Conservation (phyloP, 1,140 invertebrate genomes). For the Carcinoscorpius rotundicauda region DNA sequence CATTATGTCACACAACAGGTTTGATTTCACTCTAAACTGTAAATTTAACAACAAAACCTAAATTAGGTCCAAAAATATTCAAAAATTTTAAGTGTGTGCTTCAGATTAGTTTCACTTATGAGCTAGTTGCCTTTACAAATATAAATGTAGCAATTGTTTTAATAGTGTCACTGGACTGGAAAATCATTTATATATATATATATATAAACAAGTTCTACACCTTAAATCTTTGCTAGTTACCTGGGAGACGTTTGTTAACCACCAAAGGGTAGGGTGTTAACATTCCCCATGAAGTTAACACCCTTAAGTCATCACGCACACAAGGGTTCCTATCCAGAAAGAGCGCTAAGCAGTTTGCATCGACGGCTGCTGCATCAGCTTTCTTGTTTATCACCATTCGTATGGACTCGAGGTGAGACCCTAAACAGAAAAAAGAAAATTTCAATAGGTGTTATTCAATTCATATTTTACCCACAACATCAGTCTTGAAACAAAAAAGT, state of each 20-base stretch:
- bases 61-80: background rate
- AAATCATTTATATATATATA: slow-evolving; percentile 1
- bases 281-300: slow-evolving; percentile 45
- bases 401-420: slow-evolving; percentile 47
- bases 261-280: slow-evolving; percentile 47
- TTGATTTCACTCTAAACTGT: no score
- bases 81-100: background rate
- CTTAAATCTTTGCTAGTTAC: slow-evolving; percentile 29
- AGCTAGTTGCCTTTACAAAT: background rate
- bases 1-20: no score
- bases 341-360: slow-evolving; percentile 43
- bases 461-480: no score
- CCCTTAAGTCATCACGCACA: slow-evolving; percentile 40
- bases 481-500: no score
- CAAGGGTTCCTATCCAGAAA: slow-evolving; percentile 44
- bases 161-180: slow-evolving; percentile 3
- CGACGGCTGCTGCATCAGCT: slow-evolving; percentile 47
- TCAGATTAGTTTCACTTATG: background rate
- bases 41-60: no score
- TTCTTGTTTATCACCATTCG: slow-evolving; percentile 46
- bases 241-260: slow-evolving; percentile 40
- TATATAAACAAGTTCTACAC: background rate
- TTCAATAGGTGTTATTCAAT: no score
- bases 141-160: slow-evolving; percentile 13
- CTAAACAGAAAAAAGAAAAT: slow-evolving; percentile 27